Evolutionary conservation across 2,888 invertebrate species (phyloP).

Genomic region (Euzetes globulus): DNA sequence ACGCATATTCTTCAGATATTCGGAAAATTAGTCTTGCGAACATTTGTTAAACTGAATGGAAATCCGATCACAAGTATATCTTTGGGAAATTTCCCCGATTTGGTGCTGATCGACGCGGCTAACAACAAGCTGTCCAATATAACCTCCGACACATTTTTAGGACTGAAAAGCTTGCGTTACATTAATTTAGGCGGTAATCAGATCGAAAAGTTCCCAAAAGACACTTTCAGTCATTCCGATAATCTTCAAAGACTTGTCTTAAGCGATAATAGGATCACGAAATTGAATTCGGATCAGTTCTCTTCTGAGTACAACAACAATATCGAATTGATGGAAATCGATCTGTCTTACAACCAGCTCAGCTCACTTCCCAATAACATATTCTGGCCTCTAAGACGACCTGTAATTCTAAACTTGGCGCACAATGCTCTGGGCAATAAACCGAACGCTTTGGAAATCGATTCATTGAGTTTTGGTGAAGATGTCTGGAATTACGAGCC

Average conservation of each 20-base stretch:
- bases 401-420: slow-evolving; percentile 22
- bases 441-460: neutral
- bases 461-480: slow-evolving; percentile 20
- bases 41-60: slow-evolving; percentile 5
- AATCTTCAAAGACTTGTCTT: slow-evolving; percentile 24
- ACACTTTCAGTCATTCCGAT: slow-evolving; percentile 1
- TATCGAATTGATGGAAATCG: slow-evolving; percentile 11
- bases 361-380: slow-evolving; percentile 8
- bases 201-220: slow-evolving; percentile 12
- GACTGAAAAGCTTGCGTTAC: slow-evolving; percentile 11
- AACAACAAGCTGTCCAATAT: slow-evolving; percentile 19
- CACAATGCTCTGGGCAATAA: neutral
- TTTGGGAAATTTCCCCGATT: slow-evolving; percentile 23
- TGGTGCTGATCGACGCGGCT: slow-evolving; percentile 16
- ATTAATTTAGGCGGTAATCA: slow-evolving; percentile 10
- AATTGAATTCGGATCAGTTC: slow-evolving; percentile 17
- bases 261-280: slow-evolving; percentile 19
- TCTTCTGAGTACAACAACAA: slow-evolving; percentile 32
- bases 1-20: neutral
- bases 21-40: neutral
- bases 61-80: slow-evolving; percentile 23
- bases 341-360: slow-evolving; percentile 21
- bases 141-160: neutral
- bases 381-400: slow-evolving; percentile 24
- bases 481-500: slow-evolving; percentile 4